Evolutionary conservation across 2,113 vertebrate species (phyloP).

Genomic region (Numenius arquata): DNA sequence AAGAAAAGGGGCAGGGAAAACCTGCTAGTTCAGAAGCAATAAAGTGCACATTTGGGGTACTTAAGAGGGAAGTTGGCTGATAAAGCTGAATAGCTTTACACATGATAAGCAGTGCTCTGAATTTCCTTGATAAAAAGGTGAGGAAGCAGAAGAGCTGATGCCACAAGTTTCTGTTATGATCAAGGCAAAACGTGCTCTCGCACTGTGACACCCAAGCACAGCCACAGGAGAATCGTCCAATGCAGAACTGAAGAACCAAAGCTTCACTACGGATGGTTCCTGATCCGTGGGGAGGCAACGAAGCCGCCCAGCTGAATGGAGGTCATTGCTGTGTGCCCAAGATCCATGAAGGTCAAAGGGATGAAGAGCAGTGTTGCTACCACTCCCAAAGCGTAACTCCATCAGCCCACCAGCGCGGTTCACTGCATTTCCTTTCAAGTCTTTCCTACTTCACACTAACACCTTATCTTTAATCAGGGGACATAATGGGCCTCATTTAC

Average conservation of each 20-base stretch:
- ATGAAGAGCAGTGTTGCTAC: not conserved
- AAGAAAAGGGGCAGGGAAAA: not conserved
- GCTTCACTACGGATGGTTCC: not conserved
- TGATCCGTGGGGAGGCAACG: not conserved
- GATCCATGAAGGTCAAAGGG: not conserved
- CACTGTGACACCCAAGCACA: not conserved
- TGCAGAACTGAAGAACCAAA: not conserved
- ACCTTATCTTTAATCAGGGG: not conserved
- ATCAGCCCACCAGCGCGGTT: not conserved
- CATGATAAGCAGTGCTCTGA: not conserved
- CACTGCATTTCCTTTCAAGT: not conserved
- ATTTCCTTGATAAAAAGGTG: not conserved
- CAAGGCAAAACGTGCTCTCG: accelerated
- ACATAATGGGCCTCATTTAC: not conserved
- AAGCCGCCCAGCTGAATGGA: not conserved
- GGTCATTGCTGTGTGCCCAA: not conserved
- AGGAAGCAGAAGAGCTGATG: not conserved
- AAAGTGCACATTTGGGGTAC: not conserved
- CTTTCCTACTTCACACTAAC: not conserved
- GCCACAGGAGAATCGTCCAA: not conserved
- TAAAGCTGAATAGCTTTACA: not conserved
- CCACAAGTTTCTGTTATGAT: accelerated
- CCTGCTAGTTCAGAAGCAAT: not conserved
- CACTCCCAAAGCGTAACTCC: not conserved
- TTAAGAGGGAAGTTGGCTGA: not conserved